These are phyloP conservation scores for Cinclus cinclus DNA, from an alignment of 2,113 vertebrate species.

Conservation along the genomic window DNA sequence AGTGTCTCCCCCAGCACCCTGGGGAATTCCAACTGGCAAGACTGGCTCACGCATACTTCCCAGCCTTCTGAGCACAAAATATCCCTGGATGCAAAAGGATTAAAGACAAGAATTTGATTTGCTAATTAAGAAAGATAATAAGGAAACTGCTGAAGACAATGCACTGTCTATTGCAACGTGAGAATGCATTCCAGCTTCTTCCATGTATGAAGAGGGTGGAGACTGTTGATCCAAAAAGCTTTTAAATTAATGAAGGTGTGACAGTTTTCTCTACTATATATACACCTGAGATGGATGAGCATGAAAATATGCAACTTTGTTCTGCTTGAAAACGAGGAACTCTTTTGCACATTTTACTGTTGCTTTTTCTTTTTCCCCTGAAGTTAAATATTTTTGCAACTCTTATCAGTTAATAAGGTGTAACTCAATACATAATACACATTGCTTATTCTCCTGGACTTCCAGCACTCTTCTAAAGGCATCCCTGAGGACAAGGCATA, in stretches of 20 bases:
- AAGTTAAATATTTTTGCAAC: not conserved
- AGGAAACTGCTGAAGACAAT: not conserved
- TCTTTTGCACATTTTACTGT: not conserved
- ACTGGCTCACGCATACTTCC: not conserved
- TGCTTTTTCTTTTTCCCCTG: not conserved
- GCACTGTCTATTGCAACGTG: not conserved
- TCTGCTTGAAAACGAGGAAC: not conserved
- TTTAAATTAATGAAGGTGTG: not conserved
- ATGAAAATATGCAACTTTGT: not conserved
- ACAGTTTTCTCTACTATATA: not conserved
- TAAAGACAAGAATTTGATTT: slow-evolving; percentile 36
- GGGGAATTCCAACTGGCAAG: not conserved
- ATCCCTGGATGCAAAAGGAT: slow-evolving; percentile 8
- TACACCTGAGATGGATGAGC: not conserved
- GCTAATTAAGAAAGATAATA: slow-evolving; percentile 6
- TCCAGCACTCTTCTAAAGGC: not conserved
- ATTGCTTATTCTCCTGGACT: not conserved
- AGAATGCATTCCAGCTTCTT: not conserved
- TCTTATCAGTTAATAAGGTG: not conserved
- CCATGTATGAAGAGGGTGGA: not conserved
- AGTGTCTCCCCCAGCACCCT: not conserved
- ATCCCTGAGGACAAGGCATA: not conserved
- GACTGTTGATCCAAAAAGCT: not conserved
- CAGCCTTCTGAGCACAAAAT: not conserved
- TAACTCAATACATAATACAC: not conserved